Evolutionary conservation across 2,888 invertebrate genomes (phyloP), one percentile per base, ranked within the genome.

Genomic region (Apodemia arnacis): DNA sequence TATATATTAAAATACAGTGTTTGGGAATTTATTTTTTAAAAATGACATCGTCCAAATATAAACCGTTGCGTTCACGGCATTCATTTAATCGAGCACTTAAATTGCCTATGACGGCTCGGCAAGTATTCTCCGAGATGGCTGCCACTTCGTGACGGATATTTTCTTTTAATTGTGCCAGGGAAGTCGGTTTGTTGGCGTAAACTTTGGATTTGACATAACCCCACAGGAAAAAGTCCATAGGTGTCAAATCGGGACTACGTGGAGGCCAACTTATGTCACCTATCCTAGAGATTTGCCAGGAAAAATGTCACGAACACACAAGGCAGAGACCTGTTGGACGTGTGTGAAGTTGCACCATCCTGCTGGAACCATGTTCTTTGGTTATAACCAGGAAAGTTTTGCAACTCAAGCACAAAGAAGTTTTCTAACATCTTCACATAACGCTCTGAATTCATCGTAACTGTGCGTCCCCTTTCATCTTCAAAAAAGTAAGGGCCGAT

Each of bases 201-300:
- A 86, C 82, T 82, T 84, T 86, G 41, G 72, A 80, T 83, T 84
- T 83, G 38, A 86, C 81, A 49, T 49, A 49, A 18, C 49, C 49
- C 49, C 18, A 49, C 18, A 49, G 49, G 49, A 18, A 18, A 49
- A 85, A 80, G 79, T 85, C 85, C 82, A 74, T 76, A 49, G 81
- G 13, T 0, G 81, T 80, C 69, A 81, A 82, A 85, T 87, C 80
- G 8, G 84, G 87, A 74, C 83, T 83, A 8, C 83, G 69, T 76
- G 86, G 74, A 59, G 75, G 49, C 18, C 18, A 49, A 49, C 31
- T 74, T 76, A 84, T 82, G 81, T 83, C 74, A 74, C 85, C 85
- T 79, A 82, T 54, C 18, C 70, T 69, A 21, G 81, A 73, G 44
- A 84, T 84, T 96, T 99, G 98, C 96, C 99, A 99, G 95, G 66